A percentile compares a stretch with the other conserved stretches of the same genome.
Conservation (phyloP, 1,140 invertebrate species). For the Zaprionus ornatus region DNA sequence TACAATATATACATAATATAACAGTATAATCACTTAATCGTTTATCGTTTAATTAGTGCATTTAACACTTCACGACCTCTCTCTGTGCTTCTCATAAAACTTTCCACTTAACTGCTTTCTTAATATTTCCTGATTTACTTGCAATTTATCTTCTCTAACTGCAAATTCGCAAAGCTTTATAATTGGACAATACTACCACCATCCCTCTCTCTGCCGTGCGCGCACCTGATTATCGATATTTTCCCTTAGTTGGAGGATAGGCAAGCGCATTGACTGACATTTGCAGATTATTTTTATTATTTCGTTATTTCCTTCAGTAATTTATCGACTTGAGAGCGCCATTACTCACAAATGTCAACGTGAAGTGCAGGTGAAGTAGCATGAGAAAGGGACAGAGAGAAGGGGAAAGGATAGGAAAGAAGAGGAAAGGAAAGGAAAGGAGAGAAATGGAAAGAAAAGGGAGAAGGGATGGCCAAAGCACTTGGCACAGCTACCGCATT, state of each 20-base stretch:
- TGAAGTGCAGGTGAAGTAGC: slow-evolving; percentile 7
- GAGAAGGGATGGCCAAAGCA: slow-evolving; percentile 1
- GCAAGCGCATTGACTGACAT: slow-evolving; percentile 55
- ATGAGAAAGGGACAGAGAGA: neutral
- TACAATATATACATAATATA: too few relatives aligned
- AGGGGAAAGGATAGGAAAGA: neutral
- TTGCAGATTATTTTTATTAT: slow-evolving; percentile 17
- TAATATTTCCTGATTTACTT: neutral
- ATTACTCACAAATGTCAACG: slow-evolving; percentile 73
- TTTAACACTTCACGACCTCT: neutral
- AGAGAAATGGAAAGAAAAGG: neutral
- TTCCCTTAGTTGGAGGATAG: neutral
- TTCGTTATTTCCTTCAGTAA: slow-evolving; percentile 24
- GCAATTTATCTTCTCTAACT: neutral
- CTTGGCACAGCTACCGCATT: slow-evolving; percentile 46
- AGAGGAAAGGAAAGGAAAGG: neutral
- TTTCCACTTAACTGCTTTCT: neutral
- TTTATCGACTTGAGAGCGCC: slow-evolving; percentile 63
- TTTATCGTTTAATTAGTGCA: too few relatives aligned
- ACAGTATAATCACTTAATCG: too few relatives aligned
- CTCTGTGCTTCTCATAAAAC: neutral
- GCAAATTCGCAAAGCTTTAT: neutral
- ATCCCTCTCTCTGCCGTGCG: neutral
- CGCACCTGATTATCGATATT: neutral
- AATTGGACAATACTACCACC: neutral